phyloP scores from a whole-genome alignment of 2,888 invertebrate species.

The Serrognathus titanus region DNA sequence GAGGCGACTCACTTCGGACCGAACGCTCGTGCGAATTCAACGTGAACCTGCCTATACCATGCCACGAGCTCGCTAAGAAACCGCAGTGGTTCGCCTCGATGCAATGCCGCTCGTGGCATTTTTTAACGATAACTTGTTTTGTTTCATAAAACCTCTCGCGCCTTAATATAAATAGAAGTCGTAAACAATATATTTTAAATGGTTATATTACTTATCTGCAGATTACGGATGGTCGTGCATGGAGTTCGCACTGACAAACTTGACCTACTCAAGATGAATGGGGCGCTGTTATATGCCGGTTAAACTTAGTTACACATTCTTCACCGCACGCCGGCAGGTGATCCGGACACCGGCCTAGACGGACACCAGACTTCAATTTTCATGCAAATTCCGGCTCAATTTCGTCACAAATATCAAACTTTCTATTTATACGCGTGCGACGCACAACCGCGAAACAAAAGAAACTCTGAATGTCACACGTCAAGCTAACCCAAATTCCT shows the following conservation, averaged over 20 bases:
- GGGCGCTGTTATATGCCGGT: neutral
- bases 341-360: no score
- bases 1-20: conserved; percentile 49
- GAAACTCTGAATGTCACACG: neutral
- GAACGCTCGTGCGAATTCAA: conserved; percentile 54
- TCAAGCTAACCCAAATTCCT: neutral
- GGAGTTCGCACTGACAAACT: conserved; percentile 19
- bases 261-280: conserved; percentile 25
- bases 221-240: conserved; percentile 28
- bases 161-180: conserved; percentile 21
- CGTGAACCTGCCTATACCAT: conserved; percentile 40
- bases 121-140: conserved; percentile 15
- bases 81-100: conserved; percentile 58
- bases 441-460: neutral
- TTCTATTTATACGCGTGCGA: neutral
- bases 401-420: no score
- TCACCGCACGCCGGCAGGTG: neutral
- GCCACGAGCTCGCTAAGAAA: conserved; percentile 38
- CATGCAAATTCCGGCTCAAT: no score
- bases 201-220: conserved; percentile 13
- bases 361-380: no score
- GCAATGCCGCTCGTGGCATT: conserved; percentile 31
- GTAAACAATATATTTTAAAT: conserved; percentile 16
- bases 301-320: neutral
- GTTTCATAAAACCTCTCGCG: conserved; percentile 2